A percentile compares a stretch with the other conserved stretches of the same genome.
Evolutionary conservation across 2,113 vertebrate species (phyloP).

Genomic region (Colinus virginianus): DNA sequence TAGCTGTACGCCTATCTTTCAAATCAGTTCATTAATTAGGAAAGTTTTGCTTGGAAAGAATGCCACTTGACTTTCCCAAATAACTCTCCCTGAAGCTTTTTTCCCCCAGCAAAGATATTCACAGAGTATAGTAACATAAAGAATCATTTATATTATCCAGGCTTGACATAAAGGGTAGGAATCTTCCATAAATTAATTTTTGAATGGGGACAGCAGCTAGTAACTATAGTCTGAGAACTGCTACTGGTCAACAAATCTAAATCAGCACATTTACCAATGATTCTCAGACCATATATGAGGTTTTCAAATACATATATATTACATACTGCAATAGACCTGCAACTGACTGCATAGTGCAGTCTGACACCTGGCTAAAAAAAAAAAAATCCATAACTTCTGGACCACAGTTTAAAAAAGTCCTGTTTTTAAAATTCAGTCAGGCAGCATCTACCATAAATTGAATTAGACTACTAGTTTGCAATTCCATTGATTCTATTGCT

Average conservation of each 20-base stretch:
- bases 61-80: background rate
- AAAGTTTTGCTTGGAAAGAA: background rate
- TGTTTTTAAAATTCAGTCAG: background rate
- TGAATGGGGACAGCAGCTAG: background rate
- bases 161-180: background rate
- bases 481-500: background rate
- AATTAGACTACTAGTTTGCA: background rate
- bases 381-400: background rate
- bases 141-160: background rate
- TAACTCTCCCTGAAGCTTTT: constrained; percentile 1
- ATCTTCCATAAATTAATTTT: background rate
- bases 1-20: background rate
- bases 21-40: background rate
- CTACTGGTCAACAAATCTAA: background rate
- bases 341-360: background rate
- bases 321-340: background rate
- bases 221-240: background rate
- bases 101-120: background rate
- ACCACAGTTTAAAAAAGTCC: fast-evolving
- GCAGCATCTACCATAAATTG: background rate
- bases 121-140: background rate
- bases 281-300: background rate
- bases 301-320: background rate
- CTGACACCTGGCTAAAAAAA: background rate
- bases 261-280: background rate